These are phyloP conservation scores for Carassius gibelio DNA, from an alignment of 2,113 vertebrate genomes.

Conservation along the genomic window DNA sequence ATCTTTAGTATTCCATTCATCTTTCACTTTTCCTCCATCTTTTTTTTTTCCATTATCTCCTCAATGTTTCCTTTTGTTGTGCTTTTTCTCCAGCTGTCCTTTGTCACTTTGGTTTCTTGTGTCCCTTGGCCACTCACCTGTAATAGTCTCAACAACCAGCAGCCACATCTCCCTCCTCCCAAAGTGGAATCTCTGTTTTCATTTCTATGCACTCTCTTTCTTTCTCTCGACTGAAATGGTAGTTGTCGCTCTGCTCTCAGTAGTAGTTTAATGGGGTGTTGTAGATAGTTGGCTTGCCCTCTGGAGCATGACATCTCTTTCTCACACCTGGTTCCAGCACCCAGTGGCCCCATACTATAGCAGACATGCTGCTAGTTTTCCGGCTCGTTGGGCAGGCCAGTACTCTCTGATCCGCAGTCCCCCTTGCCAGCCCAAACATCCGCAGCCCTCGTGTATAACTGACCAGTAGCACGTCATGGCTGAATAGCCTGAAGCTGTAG, in stretches of 20 bases:
- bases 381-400: constrained; percentile 42
- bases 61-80: neutral
- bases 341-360: constrained; percentile 33
- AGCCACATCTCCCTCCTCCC: neutral
- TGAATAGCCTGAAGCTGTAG: constrained; percentile 33
- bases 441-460: constrained; percentile 2
- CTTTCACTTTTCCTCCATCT: neutral
- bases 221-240: neutral
- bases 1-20: neutral
- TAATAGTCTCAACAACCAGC: neutral
- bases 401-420: constrained; percentile 33
- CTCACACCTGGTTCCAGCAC: constrained; percentile 47
- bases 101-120: neutral
- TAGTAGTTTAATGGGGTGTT: constrained; percentile 49
- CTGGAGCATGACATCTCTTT: constrained; percentile 57
- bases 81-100: neutral
- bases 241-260: constrained; percentile 12
- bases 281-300: constrained; percentile 42
- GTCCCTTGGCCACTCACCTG: neutral
- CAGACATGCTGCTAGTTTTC: constrained; percentile 68
- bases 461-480: constrained; percentile 13
- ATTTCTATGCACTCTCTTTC: neutral
- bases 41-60: neutral
- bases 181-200: neutral
- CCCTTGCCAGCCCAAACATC: neutral